Base-by-base conservation (phyloP, 2,888 invertebrate genomes). In the Drosophila glabriapex region DNA sequence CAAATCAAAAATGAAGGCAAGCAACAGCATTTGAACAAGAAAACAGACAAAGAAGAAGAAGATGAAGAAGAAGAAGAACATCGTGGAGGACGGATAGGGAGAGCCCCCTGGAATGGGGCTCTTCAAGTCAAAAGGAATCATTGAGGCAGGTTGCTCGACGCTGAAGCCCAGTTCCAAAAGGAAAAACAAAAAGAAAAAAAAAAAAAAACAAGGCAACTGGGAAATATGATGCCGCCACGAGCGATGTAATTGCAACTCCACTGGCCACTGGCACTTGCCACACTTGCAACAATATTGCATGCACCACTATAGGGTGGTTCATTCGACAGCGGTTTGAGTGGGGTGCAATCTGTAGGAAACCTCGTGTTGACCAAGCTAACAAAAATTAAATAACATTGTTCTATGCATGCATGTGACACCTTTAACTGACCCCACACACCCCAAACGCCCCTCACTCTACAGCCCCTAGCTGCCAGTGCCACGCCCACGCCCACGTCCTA, bases 341-440 rank as follows among this genome's bases (percentile, higher is more conserved):
- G 56, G 41, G 58, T 58, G 41, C 41, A 58, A 58, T 58, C 58
- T 58, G 58, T 58, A 16, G 58, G 58, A 58, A 58, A 58, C 58
- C 58, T 58, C 58, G 58, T 41, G 58, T 29, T 7, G 31, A 43
- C 28, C 19, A 35, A 25, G n/a, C n/a, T 9, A 78, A 82, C 33
- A 79, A 85, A 87, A 83, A 82, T 82, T 83, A 88, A 88, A 89
- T 85, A 90, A 82, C 89, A 90, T 80, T 89, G 72, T 80, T 73
- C 65, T 69, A 62, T 59, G 69, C 56, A 43, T 65, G 54, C 68
- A 74, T 58, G 68, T 71, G 75, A 81, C 82, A 81, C 79, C 78
- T 81, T 80, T 76, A 61, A 31, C 50, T 55, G 25, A 59, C n/a
- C 31, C 50, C 46, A 46, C 25, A 28, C 46, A 46, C n/a, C 41